A percentile compares a stretch with the other conserved stretches of the same genome.
Evolutionary conservation across 2,113 vertebrate species (phyloP).

Genomic region (Rattus rattus): DNA sequence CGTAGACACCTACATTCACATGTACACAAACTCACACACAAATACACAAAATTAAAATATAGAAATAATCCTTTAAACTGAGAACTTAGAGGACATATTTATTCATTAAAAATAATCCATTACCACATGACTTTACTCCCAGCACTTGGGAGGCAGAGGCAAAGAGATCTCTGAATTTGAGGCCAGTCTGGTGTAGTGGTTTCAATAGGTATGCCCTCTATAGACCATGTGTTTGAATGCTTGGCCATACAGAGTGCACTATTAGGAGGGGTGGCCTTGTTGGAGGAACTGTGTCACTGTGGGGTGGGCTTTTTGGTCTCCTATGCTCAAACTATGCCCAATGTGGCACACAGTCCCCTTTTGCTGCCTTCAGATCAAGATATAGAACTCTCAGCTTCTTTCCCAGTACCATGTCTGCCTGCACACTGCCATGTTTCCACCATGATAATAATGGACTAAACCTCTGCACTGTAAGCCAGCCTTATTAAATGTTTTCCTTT

Average conservation of each 20-base stretch:
- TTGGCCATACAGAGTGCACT: background rate
- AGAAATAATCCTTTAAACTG: background rate
- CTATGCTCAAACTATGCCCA: background rate
- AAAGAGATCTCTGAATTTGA: background rate
- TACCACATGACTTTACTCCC: background rate
- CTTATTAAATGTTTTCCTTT: background rate
- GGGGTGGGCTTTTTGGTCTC: background rate
- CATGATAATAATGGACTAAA: background rate
- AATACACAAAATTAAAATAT: background rate
- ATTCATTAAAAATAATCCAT: background rate
- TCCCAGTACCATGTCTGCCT: background rate
- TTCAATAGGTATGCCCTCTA: background rate
- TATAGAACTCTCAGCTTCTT: background rate
- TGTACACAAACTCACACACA: background rate
- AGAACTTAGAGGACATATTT: conserved; percentile 47
- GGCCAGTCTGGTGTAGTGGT: background rate
- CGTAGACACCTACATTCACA: background rate
- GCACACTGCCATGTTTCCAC: background rate
- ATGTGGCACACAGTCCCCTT: background rate
- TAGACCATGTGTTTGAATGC: background rate
- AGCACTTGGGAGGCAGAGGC: background rate
- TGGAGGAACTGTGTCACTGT: background rate
- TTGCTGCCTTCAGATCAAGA: background rate
- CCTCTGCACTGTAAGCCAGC: background rate
- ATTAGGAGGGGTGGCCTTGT: background rate